Evolutionary conservation across 1,140 invertebrate species (phyloP).

Genomic region (Melitaea cinxia): DNA sequence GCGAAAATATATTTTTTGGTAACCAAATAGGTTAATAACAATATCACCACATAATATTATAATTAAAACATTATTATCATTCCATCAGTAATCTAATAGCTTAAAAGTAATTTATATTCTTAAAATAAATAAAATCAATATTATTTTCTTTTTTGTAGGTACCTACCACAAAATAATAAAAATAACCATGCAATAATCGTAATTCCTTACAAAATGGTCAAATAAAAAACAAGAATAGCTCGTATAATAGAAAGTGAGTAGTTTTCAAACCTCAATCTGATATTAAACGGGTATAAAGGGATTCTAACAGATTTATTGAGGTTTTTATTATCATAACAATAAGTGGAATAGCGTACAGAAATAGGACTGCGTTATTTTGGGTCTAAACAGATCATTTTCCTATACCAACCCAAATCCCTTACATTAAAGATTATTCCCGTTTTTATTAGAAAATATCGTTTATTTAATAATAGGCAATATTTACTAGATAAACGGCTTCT

Average conservation of each 20-base stretch:
- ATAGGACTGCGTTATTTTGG: slow-evolving; percentile 17
- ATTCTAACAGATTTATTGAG: slow-evolving; percentile 47
- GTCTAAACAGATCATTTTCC: not conserved
- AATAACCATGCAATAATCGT: not conserved
- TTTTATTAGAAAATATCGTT: not conserved
- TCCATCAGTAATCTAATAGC: no score
- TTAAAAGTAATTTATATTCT: no score
- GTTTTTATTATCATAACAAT: slow-evolving; percentile 61
- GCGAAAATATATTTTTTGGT: not conserved
- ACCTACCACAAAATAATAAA: no score
- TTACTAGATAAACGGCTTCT: not conserved
- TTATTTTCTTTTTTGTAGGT: no score
- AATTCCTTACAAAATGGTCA: not conserved
- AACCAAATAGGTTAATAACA: not conserved
- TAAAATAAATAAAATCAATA: no score
- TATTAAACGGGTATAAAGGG: slow-evolving; percentile 28
- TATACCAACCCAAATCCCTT: not conserved
- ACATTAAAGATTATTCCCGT: not conserved
- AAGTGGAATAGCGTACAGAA: slow-evolving; percentile 43
- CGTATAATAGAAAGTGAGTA: not conserved
- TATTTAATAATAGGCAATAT: not conserved
- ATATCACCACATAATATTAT: no score
- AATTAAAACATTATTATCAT: no score
- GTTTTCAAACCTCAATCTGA: slow-evolving; percentile 29
- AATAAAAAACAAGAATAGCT: slow-evolving; percentile 2